Base-by-base conservation (phyloP, 2,797 vertebrate genomes). In the Morelia viridis region DNA sequence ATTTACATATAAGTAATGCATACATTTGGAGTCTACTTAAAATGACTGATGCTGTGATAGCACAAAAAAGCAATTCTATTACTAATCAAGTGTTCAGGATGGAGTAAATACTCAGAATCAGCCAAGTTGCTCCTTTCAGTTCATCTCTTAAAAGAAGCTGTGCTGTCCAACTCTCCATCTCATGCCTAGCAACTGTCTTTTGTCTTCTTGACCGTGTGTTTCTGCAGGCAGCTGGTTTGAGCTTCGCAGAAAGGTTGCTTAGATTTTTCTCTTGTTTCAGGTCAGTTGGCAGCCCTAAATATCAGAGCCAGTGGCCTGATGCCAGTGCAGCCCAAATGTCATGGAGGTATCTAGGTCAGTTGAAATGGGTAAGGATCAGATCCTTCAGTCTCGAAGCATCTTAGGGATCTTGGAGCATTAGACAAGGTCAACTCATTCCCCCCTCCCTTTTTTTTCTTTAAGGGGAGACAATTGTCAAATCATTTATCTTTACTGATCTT, bases 401-500 rank as follows among this genome's bases (percentile, higher is more conserved):
- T 15, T 22, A 31, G 24, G 62, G 4, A 84, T 89, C 56, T 26
- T 41, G 31, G 35, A 58, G 35, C 24, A 68, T 9, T 46, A 26
- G 35, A 58, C 68, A 62, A 83, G 7, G 24, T 80, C 17, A 65
- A 28, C 76, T 24, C 65, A 68, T 35, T 31, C 26, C 31, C 31
- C 19, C 8, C 17, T 19, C 68, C 15, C 0, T 46, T 46, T 8
- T 35, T 71, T 71, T 76, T 76, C 19, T 76, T 76, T 76, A 0
- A 0, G 60, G 46, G 2, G 19, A 91, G 53, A 93, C 85, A 5
- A 46, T 91, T 68, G 17, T 31, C 9, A 91, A 84, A 89, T 86
- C 46, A 90, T 93, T 5, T 80, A 2, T 86, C 26, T 89, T 94
- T 92, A 87, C 41, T 91, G 68, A 83, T 94, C 89, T 96, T 94